phyloP scores from a whole-genome alignment of 2,797 vertebrate genomes.

The Strix occidentalis region DNA sequence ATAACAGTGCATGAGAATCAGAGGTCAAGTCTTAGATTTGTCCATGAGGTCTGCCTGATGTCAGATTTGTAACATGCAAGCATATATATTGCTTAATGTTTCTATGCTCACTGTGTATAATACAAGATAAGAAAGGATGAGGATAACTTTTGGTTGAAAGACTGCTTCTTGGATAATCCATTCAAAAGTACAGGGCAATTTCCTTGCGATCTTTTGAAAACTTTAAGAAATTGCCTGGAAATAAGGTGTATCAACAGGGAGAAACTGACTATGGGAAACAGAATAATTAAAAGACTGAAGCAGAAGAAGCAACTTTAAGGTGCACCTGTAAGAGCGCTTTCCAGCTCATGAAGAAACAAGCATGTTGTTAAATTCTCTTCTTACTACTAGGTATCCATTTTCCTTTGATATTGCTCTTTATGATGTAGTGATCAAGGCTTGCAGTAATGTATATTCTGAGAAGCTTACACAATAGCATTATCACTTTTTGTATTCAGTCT shows the following conservation, averaged over 20 bases:
- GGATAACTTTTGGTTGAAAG: background rate
- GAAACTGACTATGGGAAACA: background rate
- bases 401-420: background rate
- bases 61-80: background rate
- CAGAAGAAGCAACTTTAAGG: background rate
- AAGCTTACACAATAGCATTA: background rate
- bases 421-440: background rate
- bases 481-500: background rate
- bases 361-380: background rate
- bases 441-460: background rate
- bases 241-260: background rate
- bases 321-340: background rate
- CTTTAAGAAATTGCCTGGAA: background rate
- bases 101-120: background rate
- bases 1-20: background rate
- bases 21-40: background rate
- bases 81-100: background rate
- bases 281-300: background rate
- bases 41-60: background rate
- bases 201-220: background rate
- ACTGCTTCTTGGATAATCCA: background rate
- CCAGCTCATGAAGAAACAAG: background rate
- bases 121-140: background rate
- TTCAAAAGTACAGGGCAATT: background rate
- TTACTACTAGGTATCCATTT: background rate